phyloP scores from a whole-genome alignment of 2,888 invertebrate genomes.

The Pantelozetes paolii region DNA sequence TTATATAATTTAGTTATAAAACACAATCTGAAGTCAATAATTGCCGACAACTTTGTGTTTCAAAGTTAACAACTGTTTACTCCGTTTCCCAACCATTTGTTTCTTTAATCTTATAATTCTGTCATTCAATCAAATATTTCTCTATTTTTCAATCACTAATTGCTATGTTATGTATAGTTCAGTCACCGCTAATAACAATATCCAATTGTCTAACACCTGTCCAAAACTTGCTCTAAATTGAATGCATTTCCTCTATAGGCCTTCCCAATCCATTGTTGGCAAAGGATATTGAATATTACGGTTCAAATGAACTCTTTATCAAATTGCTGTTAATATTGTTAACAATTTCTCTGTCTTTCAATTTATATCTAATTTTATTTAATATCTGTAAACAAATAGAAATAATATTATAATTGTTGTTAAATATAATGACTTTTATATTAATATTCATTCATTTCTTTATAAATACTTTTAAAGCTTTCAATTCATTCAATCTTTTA shows the following conservation, averaged over 20 bases:
- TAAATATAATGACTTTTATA: no score
- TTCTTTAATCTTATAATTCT: neutral
- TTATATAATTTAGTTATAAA: neutral
- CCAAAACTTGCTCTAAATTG: no score
- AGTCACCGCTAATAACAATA: no score
- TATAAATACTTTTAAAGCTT: no score
- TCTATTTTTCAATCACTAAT: neutral
- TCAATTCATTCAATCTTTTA: no score
- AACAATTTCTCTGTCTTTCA: neutral
- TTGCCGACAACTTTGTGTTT: neutral
- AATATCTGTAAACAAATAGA: neutral
- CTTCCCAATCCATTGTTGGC: no score
- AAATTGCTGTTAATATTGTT: neutral
- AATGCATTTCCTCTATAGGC: no score
- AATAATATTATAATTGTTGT: no score
- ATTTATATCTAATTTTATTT: neutral
- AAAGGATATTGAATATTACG: no score
- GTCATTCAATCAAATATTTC: neutral
- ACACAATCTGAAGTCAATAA: neutral
- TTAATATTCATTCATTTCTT: no score
- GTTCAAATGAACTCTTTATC: neutral
- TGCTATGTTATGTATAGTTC: neutral
- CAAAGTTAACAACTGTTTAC: neutral
- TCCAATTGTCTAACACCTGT: no score
- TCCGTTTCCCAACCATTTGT: neutral